Percentiles rank a stretch among this genome's conserved stretches.
Evolutionary conservation across 2,888 invertebrate species (phyloP).

Genomic region (Drosophila dives): DNA sequence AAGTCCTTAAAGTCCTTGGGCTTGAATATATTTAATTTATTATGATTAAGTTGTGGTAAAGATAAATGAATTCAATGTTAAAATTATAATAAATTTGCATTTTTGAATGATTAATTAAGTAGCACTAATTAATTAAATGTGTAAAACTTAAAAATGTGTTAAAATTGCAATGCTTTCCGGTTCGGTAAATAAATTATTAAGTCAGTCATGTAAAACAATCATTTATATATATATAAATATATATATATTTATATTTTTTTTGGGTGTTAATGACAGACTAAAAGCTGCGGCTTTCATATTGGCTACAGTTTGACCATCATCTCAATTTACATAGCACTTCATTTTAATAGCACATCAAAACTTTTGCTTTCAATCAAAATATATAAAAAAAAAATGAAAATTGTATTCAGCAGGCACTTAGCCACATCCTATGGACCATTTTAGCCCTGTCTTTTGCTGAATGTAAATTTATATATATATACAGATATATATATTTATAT

Average conservation of each 20-base stretch:
- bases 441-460: conserved; percentile 43
- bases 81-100: not conserved
- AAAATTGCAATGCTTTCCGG: not conserved
- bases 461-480: conserved; percentile 61
- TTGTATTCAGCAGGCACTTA: conserved; percentile 61
- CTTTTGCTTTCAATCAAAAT: conserved; percentile 67
- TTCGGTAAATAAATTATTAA: not conserved
- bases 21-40: not conserved
- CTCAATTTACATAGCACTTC: conserved; percentile 59
- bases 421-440: conserved; percentile 59
- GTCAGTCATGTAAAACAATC: not conserved
- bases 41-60: not conserved
- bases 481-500: conserved; percentile 40
- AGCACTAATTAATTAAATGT: not conserved
- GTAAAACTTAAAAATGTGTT: not conserved
- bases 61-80: not conserved
- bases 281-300: not conserved
- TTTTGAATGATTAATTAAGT: not conserved
- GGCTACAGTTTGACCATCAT: conserved; percentile 7
- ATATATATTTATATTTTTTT: too few species aligned
- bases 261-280: not conserved
- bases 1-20: not conserved
- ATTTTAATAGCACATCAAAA: conserved; percentile 57
- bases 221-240: not conserved
- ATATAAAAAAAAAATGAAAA: conserved; percentile 21